Percentiles rank a stretch among this genome's conserved stretches.
Evolutionary conservation across 2,888 invertebrate species (phyloP).

Genomic region (Gymnoscelis rufifasciata): DNA sequence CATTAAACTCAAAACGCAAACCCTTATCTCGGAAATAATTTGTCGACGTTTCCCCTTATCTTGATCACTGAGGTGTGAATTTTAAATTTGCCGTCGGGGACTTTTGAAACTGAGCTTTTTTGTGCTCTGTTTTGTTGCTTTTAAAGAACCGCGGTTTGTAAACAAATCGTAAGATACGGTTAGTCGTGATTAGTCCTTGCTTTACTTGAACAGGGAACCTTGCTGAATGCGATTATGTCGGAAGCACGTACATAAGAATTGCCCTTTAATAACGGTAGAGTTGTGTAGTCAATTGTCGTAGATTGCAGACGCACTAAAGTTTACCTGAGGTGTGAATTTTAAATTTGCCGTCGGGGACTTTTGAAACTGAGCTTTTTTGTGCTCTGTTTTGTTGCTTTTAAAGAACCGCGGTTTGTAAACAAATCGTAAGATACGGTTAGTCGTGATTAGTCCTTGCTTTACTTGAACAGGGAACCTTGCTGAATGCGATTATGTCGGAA

Average conservation of each 20-base stretch:
- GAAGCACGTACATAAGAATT: constrained; percentile 69
- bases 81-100: constrained; percentile 51
- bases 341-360: constrained; percentile 48
- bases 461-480: constrained; percentile 44
- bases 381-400: constrained; percentile 19
- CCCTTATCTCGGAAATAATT: constrained; percentile 50
- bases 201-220: constrained; percentile 44
- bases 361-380: constrained; percentile 34
- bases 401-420: constrained; percentile 34
- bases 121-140: constrained; percentile 23
- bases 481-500: constrained; percentile 62
- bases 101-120: constrained; percentile 36
- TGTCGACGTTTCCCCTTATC: constrained; percentile 55
- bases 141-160: constrained; percentile 34
- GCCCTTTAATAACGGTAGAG: constrained; percentile 71
- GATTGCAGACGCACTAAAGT: constrained; percentile 65
- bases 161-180: constrained; percentile 38
- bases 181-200: constrained; percentile 39
- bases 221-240: constrained; percentile 56
- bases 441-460: constrained; percentile 39
- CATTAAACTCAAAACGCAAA: constrained; percentile 42
- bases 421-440: constrained; percentile 40
- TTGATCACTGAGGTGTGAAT: constrained; percentile 60
- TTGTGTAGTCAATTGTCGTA: constrained; percentile 63
- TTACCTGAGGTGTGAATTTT: constrained; percentile 69